Evolutionary conservation across 92 coral and sea anemone genomes (phyloP).

Genomic region (Zoanthus sansibaricus): DNA sequence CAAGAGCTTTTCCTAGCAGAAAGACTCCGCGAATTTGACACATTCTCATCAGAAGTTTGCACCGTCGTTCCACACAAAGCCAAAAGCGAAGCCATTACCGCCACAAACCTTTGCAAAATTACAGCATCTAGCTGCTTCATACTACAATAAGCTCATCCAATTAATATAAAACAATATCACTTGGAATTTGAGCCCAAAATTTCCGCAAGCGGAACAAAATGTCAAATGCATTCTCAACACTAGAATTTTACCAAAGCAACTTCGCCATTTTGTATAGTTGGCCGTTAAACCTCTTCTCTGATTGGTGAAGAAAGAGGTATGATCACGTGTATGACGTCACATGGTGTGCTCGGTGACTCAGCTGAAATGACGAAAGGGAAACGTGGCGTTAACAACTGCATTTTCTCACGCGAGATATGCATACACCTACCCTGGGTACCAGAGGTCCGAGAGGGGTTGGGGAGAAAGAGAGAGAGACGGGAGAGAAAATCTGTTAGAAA

Average conservation of each 20-base stretch:
- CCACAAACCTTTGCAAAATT: neutral
- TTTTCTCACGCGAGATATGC: too few species aligned
- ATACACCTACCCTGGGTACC: too few species aligned
- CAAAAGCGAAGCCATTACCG: slow-evolving; percentile 35
- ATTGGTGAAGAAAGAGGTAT: slow-evolving; percentile 16
- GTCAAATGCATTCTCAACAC: neutral
- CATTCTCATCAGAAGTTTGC: slow-evolving; percentile 21
- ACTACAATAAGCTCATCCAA: slow-evolving; percentile 11
- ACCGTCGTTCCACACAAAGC: slow-evolving; percentile 26
- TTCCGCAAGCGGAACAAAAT: slow-evolving; percentile 1
- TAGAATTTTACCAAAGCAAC: neutral
- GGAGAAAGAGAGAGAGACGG: too few species aligned
- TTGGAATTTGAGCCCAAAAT: neutral
- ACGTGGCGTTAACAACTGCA: slow-evolving; percentile 17
- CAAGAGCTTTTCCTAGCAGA: slow-evolving; percentile 42
- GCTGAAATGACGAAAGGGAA: slow-evolving; percentile 14
- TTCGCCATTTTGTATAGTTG: slow-evolving; percentile 46
- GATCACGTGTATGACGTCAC: slow-evolving; percentile 36
- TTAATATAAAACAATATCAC: neutral
- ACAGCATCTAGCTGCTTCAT: slow-evolving; percentile 49
- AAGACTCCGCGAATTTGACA: slow-evolving; percentile 33
- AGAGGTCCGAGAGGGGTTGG: too few species aligned
- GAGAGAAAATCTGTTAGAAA: too few species aligned
- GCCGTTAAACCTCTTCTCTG: neutral
- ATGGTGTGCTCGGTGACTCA: neutral